These are phyloP conservation scores for Planiliza haematocheilus DNA, from an alignment of 2,113 vertebrate genomes.

Conservation along the genomic window DNA sequence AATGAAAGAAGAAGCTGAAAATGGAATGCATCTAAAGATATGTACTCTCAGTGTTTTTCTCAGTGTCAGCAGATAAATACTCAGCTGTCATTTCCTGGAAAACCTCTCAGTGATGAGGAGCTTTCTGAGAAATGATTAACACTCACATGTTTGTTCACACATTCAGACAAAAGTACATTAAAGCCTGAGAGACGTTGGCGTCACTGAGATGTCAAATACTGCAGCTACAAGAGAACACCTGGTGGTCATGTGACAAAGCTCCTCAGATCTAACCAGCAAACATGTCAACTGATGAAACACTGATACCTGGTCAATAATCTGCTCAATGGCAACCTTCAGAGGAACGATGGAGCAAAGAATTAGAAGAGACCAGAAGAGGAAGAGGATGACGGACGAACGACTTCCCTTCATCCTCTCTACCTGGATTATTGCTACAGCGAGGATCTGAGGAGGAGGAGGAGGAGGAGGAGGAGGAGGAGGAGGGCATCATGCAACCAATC, in stretches of 20 bases:
- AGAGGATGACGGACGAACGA: conserved; percentile 85
- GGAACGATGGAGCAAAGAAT: conserved; percentile 77
- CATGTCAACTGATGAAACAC: neutral
- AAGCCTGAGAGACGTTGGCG: neutral
- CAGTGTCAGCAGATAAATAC: too few relatives aligned
- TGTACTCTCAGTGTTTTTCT: too few relatives aligned
- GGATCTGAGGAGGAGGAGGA: conserved; percentile 53
- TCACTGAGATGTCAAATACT: conserved; percentile 23
- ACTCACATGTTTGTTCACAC: neutral
- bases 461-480: too few relatives aligned
- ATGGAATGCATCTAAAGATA: too few relatives aligned
- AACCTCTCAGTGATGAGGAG: neutral
- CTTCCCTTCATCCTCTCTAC: conserved; percentile 84
- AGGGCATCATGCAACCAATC: too few relatives aligned
- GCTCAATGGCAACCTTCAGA: conserved; percentile 77
- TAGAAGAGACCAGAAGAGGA: conserved; percentile 88
- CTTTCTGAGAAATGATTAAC: neutral
- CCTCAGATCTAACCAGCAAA: too few relatives aligned
- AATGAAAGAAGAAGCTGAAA: too few relatives aligned
- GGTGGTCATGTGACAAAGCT: too few relatives aligned
- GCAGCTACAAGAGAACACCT: neutral
- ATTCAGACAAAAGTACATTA: neutral
- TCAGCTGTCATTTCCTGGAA: too few relatives aligned
- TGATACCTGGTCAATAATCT: conserved; percentile 78
- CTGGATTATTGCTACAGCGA: conserved; percentile 84